phyloP scores from a whole-genome alignment of 2,888 invertebrate genomes.

The Emesis russula region DNA sequence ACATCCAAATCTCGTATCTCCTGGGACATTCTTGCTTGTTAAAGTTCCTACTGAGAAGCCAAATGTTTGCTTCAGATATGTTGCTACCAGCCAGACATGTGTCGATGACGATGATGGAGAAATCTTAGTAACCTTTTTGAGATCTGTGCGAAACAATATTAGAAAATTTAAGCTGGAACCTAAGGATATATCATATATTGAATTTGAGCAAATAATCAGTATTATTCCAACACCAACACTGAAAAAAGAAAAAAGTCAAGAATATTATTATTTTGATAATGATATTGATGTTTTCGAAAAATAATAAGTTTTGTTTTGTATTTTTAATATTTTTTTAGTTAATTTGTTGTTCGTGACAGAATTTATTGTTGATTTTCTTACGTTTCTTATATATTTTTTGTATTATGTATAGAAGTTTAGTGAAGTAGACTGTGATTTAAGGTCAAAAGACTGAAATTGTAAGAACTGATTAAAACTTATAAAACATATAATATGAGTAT shows the following conservation, averaged over 20 bases:
- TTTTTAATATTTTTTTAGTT: slow-evolving; percentile 23
- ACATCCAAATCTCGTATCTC: slow-evolving; percentile 9
- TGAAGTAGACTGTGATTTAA: slow-evolving; percentile 29
- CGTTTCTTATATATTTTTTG: slow-evolving; percentile 24
- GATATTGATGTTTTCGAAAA: slow-evolving; percentile 36
- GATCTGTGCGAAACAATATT: slow-evolving; percentile 24
- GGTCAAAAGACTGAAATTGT: slow-evolving; percentile 20
- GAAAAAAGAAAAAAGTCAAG: slow-evolving; percentile 26
- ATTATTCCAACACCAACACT: slow-evolving; percentile 20
- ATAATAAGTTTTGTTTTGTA: slow-evolving; percentile 42
- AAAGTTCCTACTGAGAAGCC: slow-evolving; percentile 3
- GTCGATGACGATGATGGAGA: slow-evolving; percentile 55
- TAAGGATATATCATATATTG: slow-evolving; percentile 27
- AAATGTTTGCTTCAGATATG: not conserved
- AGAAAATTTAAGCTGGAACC: slow-evolving; percentile 27
- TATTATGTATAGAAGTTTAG: slow-evolving; percentile 10
- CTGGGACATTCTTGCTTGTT: not conserved
- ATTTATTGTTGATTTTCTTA: slow-evolving; percentile 26
- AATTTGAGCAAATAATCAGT: slow-evolving; percentile 29
- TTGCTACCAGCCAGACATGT: slow-evolving; percentile 59
- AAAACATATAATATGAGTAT: slow-evolving; percentile 29
- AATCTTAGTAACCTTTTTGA: slow-evolving; percentile 56
- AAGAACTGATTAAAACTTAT: slow-evolving; percentile 25
- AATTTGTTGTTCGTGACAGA: slow-evolving; percentile 23
- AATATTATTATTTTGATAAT: slow-evolving; percentile 20